Conservation (phyloP, 1,140 invertebrate species). For the Saccostrea cuccullata region DNA sequence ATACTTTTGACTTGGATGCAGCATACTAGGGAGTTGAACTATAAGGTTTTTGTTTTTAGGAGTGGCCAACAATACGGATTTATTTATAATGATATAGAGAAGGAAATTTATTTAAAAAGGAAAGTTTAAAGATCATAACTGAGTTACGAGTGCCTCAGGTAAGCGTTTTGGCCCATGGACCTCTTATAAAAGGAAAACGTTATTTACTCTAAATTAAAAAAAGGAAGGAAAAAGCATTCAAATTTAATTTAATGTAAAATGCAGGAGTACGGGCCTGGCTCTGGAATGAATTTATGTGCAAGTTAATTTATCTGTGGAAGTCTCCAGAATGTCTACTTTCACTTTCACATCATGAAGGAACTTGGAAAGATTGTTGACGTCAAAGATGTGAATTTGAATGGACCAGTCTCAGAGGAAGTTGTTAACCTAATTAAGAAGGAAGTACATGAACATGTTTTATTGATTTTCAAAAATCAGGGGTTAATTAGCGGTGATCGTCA, state of each 20-base stretch:
- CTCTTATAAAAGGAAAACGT: too few relatives aligned
- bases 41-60: too few relatives aligned
- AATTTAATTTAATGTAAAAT: neutral
- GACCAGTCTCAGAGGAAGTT: constrained; percentile 74
- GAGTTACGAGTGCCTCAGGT: too few relatives aligned
- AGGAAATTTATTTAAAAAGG: too few relatives aligned
- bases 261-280: neutral
- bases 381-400: constrained; percentile 76
- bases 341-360: constrained; percentile 43
- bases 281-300: neutral
- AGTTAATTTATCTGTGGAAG: neutral
- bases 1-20: too few relatives aligned
- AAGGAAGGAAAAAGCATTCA: too few relatives aligned
- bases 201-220: too few relatives aligned
- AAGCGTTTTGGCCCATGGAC: too few relatives aligned
- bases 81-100: too few relatives aligned
- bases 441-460: constrained; percentile 76
- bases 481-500: constrained; percentile 77
- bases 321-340: constrained; percentile 18
- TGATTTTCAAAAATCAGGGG: constrained; percentile 80
- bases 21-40: too few relatives aligned
- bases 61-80: too few relatives aligned
- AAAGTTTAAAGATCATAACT: too few relatives aligned
- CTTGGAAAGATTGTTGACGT: constrained; percentile 45
- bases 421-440: constrained; percentile 78